Evolutionary conservation across 2,113 vertebrate species (phyloP).

Genomic region (Atherinomorus stipes): DNA sequence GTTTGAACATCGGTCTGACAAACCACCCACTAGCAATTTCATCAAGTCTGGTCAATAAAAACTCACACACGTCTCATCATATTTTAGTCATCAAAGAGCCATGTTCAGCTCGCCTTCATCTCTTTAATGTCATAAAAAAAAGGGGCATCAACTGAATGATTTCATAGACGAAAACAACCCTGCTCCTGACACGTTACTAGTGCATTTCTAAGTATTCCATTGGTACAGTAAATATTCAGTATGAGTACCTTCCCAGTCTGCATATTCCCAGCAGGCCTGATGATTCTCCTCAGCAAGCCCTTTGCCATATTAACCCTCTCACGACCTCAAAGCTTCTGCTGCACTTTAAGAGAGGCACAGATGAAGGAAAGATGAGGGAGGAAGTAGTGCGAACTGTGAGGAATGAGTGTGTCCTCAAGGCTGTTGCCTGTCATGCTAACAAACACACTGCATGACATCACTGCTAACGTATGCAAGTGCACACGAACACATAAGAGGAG

Average conservation of each 20-base stretch:
- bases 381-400: conserved; percentile 27
- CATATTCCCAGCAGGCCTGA: conserved; percentile 4
- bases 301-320: conserved; percentile 19
- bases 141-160: too few species aligned
- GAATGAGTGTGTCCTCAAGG: conserved; percentile 32
- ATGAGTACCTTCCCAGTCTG: conserved; percentile 22
- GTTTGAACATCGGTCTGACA: too few species aligned
- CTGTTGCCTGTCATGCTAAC: conserved; percentile 50
- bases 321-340: conserved; percentile 32
- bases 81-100: too few species aligned
- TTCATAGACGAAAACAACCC: too few species aligned
- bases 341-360: conserved; percentile 17
- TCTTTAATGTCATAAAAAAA: too few species aligned
- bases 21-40: too few species aligned
- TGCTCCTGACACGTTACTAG: too few species aligned
- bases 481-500: conserved; percentile 9
- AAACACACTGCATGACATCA: conserved; percentile 58
- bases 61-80: too few species aligned
- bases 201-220: conserved; percentile 39
- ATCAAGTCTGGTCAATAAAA: too few species aligned
- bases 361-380: conserved; percentile 1
- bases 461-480: conserved; percentile 12
- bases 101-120: too few species aligned
- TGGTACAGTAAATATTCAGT: conserved; percentile 47
- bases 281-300: background rate